Percentiles rank a stretch among this genome's conserved stretches.
phyloP scores from a whole-genome alignment of 2,888 invertebrate species.

The Sarcophaga caerulescens region DNA sequence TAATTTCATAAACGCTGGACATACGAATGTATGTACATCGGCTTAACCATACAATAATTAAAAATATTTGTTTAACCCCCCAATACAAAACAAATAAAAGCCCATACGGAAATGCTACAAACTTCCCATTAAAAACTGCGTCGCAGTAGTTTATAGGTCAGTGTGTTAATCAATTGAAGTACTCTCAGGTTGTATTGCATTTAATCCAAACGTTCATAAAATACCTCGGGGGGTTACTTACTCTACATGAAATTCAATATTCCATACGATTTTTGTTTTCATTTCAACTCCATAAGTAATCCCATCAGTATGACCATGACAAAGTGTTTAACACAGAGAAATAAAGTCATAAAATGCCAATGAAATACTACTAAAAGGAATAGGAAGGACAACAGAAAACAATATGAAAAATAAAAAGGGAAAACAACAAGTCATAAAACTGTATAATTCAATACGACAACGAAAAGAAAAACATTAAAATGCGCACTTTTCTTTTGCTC shows the following conservation, averaged over 20 bases:
- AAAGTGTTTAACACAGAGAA: conserved; percentile 43
- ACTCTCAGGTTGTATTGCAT: not conserved
- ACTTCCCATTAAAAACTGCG: not conserved
- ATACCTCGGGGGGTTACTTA: not conserved
- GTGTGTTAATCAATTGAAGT: conserved; percentile 4
- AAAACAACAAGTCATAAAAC: not conserved
- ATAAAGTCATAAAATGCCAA: conserved; percentile 62
- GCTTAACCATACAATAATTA: too few species aligned
- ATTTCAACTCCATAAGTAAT: conserved; percentile 2
- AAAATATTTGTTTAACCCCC: too few species aligned
- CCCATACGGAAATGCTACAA: too few species aligned
- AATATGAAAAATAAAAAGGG: too few species aligned
- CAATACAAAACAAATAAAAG: too few species aligned
- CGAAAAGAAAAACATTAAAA: conserved; percentile 18
- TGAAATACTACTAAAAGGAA: conserved; percentile 39
- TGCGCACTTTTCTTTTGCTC: conserved; percentile 36
- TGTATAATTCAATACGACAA: conserved; percentile 33
- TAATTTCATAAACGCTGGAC: too few species aligned
- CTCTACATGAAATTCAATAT: conserved; percentile 7
- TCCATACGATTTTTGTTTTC: conserved; percentile 28
- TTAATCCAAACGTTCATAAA: conserved; percentile 10
- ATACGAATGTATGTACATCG: too few species aligned
- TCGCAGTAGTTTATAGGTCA: not conserved
- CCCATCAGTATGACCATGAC: conserved; percentile 40
- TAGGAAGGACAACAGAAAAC: conserved; percentile 29